A percentile compares a stretch with the other conserved stretches of the same genome.
Evolutionary conservation across 2,888 invertebrate genomes (phyloP).

Genomic region (Rotaria macrura): DNA sequence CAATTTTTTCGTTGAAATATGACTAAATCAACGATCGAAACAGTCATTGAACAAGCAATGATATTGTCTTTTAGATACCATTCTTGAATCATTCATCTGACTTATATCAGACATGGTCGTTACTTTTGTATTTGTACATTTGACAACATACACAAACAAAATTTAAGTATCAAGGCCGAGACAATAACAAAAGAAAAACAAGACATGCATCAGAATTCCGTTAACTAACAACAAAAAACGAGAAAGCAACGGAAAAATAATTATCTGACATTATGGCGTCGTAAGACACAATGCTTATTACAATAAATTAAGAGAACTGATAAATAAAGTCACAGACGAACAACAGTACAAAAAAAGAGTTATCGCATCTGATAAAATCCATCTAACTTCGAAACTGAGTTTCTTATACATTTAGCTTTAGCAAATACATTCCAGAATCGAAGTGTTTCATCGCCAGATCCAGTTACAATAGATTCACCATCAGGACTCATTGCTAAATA

Average conservation of each 20-base stretch:
- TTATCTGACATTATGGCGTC: not conserved
- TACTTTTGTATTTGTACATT: not conserved
- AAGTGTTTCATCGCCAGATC: constrained; percentile 89
- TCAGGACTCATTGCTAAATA: constrained; percentile 87
- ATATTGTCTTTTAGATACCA: too few relatives aligned
- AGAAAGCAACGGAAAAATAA: not conserved
- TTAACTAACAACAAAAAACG: not conserved
- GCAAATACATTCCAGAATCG: constrained; percentile 85
- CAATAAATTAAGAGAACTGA: not conserved
- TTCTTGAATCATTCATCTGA: not conserved
- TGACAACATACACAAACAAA: not conserved
- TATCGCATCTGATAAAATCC: not conserved
- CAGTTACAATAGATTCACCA: constrained; percentile 78
- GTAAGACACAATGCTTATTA: not conserved
- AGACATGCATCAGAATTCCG: not conserved
- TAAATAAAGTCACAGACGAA: not conserved
- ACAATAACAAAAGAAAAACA: not conserved
- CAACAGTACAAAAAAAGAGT: not conserved
- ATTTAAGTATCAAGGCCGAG: not conserved
- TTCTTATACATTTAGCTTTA: not conserved
- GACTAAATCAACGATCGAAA: too few relatives aligned
- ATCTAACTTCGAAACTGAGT: not conserved
- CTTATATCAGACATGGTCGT: too few relatives aligned
- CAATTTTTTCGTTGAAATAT: too few relatives aligned
- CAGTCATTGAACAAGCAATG: too few relatives aligned